Conservation (phyloP, 2,113 vertebrate genomes). For the Hippocampus abdominalis region DNA sequence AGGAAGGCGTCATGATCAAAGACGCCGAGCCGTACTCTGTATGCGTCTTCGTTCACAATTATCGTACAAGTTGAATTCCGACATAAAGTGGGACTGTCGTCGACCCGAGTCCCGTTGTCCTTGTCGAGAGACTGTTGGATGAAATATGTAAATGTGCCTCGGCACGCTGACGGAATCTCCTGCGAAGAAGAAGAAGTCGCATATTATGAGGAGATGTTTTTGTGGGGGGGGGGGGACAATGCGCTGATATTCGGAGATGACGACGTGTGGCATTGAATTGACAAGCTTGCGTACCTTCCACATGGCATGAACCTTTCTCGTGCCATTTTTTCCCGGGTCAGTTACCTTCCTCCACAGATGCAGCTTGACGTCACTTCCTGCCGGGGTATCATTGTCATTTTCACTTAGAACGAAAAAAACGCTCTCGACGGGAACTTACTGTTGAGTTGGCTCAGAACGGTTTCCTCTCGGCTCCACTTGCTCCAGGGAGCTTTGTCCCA, state of each 20-base stretch:
- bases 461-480: slow-evolving; percentile 46
- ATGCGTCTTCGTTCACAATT: slow-evolving; percentile 28
- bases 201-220: not conserved
- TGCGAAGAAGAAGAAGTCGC: slow-evolving; percentile 9
- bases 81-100: not conserved
- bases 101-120: not conserved
- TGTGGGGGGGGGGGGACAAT: not conserved
- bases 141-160: slow-evolving; percentile 19
- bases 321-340: slow-evolving; percentile 3
- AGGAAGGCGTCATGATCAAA: not conserved
- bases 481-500: slow-evolving; percentile 42
- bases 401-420: not conserved
- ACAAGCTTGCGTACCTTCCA: slow-evolving; percentile 46
- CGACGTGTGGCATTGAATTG: not conserved
- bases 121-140: slow-evolving; percentile 13
- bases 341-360: slow-evolving; percentile 53
- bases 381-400: not conserved
- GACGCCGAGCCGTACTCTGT: slow-evolving; percentile 38
- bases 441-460: slow-evolving; percentile 33
- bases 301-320: slow-evolving; percentile 42
- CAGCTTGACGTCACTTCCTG: slow-evolving; percentile 37
- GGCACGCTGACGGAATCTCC: slow-evolving; percentile 49
- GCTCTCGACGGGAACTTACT: slow-evolving; percentile 33
- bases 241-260: not conserved
- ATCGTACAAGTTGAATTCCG: slow-evolving; percentile 27